phyloP scores from a whole-genome alignment of 2,113 vertebrate species.

The Muntiacus reevesi region DNA sequence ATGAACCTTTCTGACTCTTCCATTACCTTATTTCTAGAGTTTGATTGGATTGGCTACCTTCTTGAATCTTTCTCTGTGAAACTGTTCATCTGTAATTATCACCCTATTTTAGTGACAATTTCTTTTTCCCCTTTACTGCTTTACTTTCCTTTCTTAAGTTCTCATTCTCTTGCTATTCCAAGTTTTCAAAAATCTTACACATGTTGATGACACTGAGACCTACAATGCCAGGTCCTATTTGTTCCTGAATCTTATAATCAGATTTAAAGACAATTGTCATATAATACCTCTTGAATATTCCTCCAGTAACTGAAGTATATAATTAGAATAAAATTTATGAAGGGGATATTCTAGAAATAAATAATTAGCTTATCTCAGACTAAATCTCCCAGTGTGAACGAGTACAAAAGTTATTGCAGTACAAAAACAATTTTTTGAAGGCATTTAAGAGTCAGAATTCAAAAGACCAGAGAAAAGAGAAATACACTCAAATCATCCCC shows the following conservation, averaged over 20 bases:
- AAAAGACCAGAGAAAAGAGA: background rate
- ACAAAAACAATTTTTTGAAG: background rate
- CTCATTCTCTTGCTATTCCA: background rate
- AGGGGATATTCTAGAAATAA: background rate
- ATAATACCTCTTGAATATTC: background rate
- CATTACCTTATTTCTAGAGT: background rate
- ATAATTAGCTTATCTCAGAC: background rate
- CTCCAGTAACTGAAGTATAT: background rate
- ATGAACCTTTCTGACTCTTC: background rate
- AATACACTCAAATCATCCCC: background rate
- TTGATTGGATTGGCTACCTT: background rate
- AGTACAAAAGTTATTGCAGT: background rate
- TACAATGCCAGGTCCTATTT: background rate
- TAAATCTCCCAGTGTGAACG: background rate
- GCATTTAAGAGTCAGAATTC: background rate
- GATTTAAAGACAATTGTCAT: background rate
- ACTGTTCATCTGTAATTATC: background rate
- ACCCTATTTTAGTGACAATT: background rate
- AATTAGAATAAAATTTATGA: background rate
- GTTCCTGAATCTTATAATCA: background rate
- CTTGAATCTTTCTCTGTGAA: conserved; percentile 5
- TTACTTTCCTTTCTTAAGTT: background rate
- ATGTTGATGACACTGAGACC: background rate
- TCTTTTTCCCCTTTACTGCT: background rate
- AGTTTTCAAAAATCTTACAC: background rate